Evolutionary conservation across 2,113 vertebrate species (phyloP).

Genomic region (Megaceryle maxima): DNA sequence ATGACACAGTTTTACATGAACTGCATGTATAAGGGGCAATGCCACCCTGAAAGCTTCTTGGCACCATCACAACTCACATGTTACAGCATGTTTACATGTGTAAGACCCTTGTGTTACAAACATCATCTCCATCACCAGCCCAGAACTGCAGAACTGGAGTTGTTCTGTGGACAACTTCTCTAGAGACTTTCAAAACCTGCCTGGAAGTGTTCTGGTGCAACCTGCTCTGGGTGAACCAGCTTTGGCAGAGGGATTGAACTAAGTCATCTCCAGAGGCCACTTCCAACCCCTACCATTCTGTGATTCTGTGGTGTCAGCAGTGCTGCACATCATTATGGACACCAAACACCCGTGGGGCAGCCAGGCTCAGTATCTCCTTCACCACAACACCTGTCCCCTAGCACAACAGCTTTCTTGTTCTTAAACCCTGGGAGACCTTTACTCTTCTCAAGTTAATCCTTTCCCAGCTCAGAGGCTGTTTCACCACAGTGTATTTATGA

Average conservation of each 20-base stretch:
- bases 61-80: accelerated
- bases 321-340: background rate
- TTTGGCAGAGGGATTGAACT: too few relatives aligned
- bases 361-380: background rate
- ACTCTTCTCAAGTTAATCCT: background rate
- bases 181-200: too few relatives aligned
- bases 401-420: background rate
- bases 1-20: background rate
- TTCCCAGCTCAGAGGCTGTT: background rate
- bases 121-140: background rate
- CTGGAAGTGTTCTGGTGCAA: too few relatives aligned
- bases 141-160: too few relatives aligned
- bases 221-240: too few relatives aligned
- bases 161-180: too few relatives aligned
- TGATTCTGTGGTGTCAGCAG: background rate
- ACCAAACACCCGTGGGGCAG: accelerated
- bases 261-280: too few relatives aligned
- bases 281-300: too few relatives aligned
- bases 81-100: accelerated
- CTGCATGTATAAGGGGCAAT: background rate
- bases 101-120: accelerated
- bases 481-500: background rate
- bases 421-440: background rate
- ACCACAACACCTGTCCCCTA: accelerated
- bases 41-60: background rate